Evolutionary conservation across 2,113 vertebrate species (phyloP).

Genomic region (Rissa tridactyla): DNA sequence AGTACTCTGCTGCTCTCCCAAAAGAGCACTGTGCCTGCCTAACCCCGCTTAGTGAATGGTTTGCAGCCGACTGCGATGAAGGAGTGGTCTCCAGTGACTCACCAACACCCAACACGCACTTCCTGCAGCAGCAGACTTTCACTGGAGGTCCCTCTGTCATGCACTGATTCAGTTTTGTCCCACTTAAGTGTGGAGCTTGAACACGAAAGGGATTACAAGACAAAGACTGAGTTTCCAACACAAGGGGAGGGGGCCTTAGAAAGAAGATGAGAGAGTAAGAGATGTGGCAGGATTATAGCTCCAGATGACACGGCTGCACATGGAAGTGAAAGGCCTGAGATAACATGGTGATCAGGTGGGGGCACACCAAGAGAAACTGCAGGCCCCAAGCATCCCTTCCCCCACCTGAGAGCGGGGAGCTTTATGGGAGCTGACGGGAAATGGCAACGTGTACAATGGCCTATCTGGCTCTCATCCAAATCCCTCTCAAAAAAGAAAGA

Average conservation of each 20-base stretch:
- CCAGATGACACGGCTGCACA: background rate
- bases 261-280: background rate
- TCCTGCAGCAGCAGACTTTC: background rate
- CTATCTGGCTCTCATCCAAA: background rate
- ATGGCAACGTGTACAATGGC: background rate
- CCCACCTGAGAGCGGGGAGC: background rate
- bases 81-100: background rate
- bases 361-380: background rate
- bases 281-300: conserved; percentile 14
- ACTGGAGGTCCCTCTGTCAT: background rate
- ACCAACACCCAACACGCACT: background rate
- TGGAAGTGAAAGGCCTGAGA: background rate
- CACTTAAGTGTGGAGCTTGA: background rate
- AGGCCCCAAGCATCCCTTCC: background rate
- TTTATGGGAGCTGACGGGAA: background rate
- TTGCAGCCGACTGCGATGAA: background rate
- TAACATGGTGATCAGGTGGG: background rate
- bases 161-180: background rate
- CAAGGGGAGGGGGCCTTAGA: background rate
- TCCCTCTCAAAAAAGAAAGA: background rate
- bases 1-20: background rate
- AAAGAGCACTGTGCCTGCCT: background rate
- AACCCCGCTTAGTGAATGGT: background rate
- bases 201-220: background rate
- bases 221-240: background rate